phyloP scores from a whole-genome alignment of 1,140 invertebrate species.

The Colletes gigas region DNA sequence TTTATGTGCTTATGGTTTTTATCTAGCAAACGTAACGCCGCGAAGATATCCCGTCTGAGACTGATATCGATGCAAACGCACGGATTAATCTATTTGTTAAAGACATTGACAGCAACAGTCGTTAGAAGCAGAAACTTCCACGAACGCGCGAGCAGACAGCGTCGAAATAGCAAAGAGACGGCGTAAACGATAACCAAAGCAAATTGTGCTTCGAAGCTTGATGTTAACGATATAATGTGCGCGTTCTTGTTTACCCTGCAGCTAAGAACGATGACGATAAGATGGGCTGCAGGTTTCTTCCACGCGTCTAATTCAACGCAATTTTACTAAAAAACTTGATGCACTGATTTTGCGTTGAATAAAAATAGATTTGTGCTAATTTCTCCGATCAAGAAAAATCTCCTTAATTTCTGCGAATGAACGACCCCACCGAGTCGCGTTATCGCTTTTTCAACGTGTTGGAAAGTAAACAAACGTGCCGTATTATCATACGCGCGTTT shows the following conservation, averaged over 20 bases:
- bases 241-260: not conserved
- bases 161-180: not conserved
- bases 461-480: not conserved
- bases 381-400: too few species aligned
- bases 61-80: not conserved
- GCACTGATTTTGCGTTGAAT: too few species aligned
- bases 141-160: not conserved
- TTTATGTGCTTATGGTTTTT: slow-evolving; percentile 10
- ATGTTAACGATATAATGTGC: not conserved
- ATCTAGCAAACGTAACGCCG: slow-evolving; percentile 3
- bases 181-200: not conserved
- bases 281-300: not conserved
- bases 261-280: slow-evolving; percentile 1
- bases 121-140: not conserved
- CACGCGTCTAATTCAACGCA: not conserved
- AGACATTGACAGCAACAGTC: not conserved
- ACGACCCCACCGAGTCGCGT: too few species aligned
- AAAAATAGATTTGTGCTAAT: too few species aligned
- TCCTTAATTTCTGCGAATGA: too few species aligned
- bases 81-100: slow-evolving; percentile 4
- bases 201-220: not conserved
- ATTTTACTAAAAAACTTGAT: too few species aligned
- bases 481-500: slow-evolving; percentile 15
- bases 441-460: not conserved
- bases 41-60: not conserved